phyloP scores from a whole-genome alignment of 2,113 vertebrate genomes.

The Dermatemys mawii region DNA sequence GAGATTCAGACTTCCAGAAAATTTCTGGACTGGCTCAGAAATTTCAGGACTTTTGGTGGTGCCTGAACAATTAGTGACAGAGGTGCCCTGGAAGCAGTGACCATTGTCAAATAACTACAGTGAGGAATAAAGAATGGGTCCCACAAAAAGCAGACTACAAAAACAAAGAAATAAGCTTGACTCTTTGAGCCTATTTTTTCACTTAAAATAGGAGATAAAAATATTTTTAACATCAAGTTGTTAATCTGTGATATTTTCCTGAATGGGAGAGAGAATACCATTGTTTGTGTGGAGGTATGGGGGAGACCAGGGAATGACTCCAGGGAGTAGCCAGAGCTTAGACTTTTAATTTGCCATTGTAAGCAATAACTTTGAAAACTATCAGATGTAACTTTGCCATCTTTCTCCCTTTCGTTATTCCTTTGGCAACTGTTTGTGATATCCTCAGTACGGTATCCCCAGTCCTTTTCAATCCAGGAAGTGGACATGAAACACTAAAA shows the following conservation, averaged over 20 bases:
- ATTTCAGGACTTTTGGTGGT: not conserved
- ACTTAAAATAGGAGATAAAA: not conserved
- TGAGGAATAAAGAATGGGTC: not conserved
- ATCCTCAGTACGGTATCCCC: not conserved
- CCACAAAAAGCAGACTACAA: not conserved
- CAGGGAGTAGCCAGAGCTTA: not conserved
- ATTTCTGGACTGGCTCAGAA: not conserved
- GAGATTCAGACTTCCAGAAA: not conserved
- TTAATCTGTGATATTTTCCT: not conserved
- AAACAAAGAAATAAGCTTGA: not conserved
- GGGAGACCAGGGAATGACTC: not conserved
- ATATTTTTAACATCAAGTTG: not conserved
- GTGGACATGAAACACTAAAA: not conserved
- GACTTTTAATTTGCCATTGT: not conserved
- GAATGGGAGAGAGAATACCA: not conserved
- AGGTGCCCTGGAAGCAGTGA: not conserved
- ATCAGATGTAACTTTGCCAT: not conserved
- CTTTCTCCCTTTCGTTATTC: not conserved
- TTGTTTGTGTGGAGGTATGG: not conserved
- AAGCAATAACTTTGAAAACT: not conserved
- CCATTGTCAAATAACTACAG: rapidly evolving
- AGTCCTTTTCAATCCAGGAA: not conserved
- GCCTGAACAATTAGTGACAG: not conserved
- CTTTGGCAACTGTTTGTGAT: not conserved
- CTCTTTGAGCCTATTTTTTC: not conserved